A percentile compares a stretch with the other conserved stretches of the same genome.
Evolutionary conservation across 2,888 invertebrate species (phyloP).

Genomic region (Aphidoletes aphidimyza): DNA sequence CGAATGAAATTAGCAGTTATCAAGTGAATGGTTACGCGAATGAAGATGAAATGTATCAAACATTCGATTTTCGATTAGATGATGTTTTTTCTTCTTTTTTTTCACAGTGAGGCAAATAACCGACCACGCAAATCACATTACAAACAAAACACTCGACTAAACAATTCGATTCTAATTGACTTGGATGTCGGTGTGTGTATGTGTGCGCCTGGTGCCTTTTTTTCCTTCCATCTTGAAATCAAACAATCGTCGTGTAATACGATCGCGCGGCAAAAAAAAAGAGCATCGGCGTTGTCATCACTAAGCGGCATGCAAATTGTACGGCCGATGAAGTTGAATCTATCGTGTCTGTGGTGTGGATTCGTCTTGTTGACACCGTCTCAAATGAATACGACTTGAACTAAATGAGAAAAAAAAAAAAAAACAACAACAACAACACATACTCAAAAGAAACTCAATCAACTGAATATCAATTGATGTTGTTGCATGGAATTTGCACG

Average conservation of each 20-base stretch:
- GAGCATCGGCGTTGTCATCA: not conserved
- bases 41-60: slow-evolving; percentile 26
- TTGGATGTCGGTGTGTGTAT: not conserved
- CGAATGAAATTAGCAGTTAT: not conserved
- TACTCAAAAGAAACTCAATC: not conserved
- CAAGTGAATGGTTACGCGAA: not conserved
- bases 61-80: slow-evolving; percentile 40
- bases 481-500: not conserved
- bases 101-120: slow-evolving; percentile 33
- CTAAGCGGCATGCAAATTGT: not conserved
- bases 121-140: slow-evolving; percentile 5
- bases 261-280: not conserved
- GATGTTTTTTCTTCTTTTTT: not conserved
- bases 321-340: slow-evolving; percentile 30
- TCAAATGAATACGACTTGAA: not conserved
- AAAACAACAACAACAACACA: not conserved
- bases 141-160: slow-evolving; percentile 28
- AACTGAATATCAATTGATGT: slow-evolving; percentile 8
- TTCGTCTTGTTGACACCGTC: slow-evolving; percentile 34
- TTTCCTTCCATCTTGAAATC: no score
- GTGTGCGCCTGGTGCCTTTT: no score
- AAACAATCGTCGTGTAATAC: slow-evolving; percentile 26
- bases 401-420: not conserved
- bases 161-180: slow-evolving; percentile 47
- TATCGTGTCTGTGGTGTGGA: not conserved